These are phyloP conservation scores for Troilus luridus DNA, from an alignment of 2,888 invertebrate genomes.

Conservation along the genomic window DNA sequence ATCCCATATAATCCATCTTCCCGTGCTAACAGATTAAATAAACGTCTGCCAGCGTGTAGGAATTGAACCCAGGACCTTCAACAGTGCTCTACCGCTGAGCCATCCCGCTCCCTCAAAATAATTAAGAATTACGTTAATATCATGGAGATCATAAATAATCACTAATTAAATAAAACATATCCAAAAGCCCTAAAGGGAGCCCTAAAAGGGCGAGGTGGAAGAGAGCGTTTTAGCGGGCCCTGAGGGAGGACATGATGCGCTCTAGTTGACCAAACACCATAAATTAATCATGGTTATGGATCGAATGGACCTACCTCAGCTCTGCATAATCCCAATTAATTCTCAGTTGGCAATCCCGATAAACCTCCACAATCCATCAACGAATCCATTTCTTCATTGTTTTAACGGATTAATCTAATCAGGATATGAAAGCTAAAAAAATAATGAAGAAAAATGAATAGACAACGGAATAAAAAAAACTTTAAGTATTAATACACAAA, in stretches of 20 bases:
- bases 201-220: not conserved
- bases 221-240: not conserved
- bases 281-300: conserved; percentile 33
- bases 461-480: too few species aligned
- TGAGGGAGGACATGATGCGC: not conserved
- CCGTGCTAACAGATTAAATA: too few species aligned
- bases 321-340: conserved; percentile 22
- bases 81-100: too few species aligned
- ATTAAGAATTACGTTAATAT: too few species aligned
- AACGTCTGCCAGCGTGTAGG: too few species aligned
- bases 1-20: too few species aligned
- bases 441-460: too few species aligned
- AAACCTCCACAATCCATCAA: not conserved
- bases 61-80: too few species aligned
- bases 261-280: not conserved
- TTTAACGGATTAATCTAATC: not conserved
- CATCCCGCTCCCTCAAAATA: too few species aligned
- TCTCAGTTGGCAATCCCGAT: not conserved
- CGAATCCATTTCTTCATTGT: not conserved
- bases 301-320: not conserved
- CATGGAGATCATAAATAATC: too few species aligned
- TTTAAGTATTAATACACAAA: too few species aligned
- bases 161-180: not conserved
- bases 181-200: not conserved
- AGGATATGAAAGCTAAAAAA: too few species aligned